Percentiles rank a stretch among this genome's conserved stretches.
Evolutionary conservation across 2,797 vertebrate species (phyloP).

Genomic region (Rhinoraja longicauda): DNA sequence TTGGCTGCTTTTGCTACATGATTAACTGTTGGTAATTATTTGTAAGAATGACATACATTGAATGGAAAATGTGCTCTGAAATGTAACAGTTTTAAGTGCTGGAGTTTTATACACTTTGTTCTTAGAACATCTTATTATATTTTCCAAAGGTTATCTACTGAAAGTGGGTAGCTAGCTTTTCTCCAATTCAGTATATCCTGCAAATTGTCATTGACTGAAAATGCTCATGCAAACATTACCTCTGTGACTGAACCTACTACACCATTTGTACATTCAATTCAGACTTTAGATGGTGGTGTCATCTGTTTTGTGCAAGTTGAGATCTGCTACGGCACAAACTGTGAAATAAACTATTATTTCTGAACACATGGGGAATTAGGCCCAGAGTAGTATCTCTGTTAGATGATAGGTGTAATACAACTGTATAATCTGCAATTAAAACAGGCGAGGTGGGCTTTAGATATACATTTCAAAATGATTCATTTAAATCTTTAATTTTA

Average conservation of each 20-base stretch:
- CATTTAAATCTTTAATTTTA: neutral
- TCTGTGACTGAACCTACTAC: no score
- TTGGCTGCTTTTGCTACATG: neutral
- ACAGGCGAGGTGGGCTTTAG: neutral
- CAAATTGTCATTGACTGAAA: no score
- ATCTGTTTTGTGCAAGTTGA: no score
- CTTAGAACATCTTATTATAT: no score
- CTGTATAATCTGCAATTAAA: neutral
- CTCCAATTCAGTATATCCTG: no score
- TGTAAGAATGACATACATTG: neutral
- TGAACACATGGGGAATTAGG: neutral
- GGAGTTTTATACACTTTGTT: neutral
- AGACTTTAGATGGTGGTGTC: no score
- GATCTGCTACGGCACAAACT: no score
- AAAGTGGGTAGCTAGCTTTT: no score
- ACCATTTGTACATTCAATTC: no score
- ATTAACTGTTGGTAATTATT: constrained; percentile 1
- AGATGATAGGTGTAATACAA: neutral
- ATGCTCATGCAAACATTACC: no score
- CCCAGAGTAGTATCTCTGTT: neutral
- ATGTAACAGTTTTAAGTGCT: neutral
- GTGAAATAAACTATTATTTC: no score
- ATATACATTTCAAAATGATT: neutral
- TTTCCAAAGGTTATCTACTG: no score
- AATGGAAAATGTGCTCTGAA: neutral